A percentile compares a stretch with the other conserved stretches of the same genome.
These are phyloP conservation scores for Pachyramphus minor DNA, from an alignment of 2,113 vertebrate genomes.

Conservation along the genomic window DNA sequence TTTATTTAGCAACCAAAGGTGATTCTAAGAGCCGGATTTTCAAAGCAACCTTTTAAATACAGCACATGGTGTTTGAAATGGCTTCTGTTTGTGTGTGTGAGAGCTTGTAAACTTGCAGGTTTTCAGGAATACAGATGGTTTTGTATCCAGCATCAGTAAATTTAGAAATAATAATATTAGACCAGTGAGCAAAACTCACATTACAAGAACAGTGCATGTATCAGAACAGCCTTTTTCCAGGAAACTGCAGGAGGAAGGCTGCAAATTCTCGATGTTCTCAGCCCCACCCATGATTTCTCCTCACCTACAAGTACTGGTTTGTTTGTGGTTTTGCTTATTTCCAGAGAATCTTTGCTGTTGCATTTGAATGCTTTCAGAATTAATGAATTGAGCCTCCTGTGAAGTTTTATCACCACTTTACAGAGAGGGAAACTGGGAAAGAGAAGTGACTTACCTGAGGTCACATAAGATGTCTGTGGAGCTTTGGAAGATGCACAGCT, in stretches of 20 bases:
- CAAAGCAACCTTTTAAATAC: conserved; percentile 18
- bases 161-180: not conserved
- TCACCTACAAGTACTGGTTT: not conserved
- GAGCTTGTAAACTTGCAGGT: not conserved
- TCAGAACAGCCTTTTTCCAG: not conserved
- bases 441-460: not conserved
- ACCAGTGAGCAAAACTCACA: not conserved
- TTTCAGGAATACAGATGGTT: not conserved
- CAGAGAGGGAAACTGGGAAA: not conserved
- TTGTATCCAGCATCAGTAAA: not conserved
- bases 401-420: not conserved
- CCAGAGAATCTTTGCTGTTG: not conserved
- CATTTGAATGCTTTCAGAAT: not conserved
- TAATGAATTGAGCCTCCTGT: not conserved
- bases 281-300: not conserved
- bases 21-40: conserved; percentile 20
- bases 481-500: not conserved
- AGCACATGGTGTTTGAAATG: not conserved
- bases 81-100: not conserved
- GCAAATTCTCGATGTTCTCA: not conserved
- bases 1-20: conserved; percentile 57
- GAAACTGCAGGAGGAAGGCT: not conserved
- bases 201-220: not conserved
- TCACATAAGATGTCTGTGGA: not conserved
- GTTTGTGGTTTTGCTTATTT: conserved; percentile 1